Evolutionary conservation across 2,797 vertebrate genomes (phyloP), one percentile per base, ranked within the genome.

Genomic region (Eptatretus atami): DNA sequence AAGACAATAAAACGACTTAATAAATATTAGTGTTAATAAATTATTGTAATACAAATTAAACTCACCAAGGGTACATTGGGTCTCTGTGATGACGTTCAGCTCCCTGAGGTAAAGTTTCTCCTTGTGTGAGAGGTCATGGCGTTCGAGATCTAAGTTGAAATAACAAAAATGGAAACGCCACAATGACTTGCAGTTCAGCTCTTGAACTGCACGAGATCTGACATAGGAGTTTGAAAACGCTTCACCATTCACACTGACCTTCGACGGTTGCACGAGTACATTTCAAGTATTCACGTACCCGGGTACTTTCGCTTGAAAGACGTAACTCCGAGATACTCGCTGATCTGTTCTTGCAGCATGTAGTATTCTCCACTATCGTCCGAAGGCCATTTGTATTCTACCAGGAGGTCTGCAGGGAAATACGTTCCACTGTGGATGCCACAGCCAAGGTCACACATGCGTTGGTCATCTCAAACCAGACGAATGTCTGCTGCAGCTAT

Each of bases 301-400:
- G 92, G 92, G 69, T 98, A 98, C 71, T 98, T 98, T 66, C 92
- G 80, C 67, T 98, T 98, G 72, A 98, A 98, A 53, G 92, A 98
- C 3, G 92, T 98, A 68, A 98, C 85, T 65, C 86, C 88, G 72
- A 98, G 74, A 71, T 96, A 96, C 76, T 98, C 90, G 72, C 92
- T 96, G 75, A 98, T 87, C 80, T 98, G 92, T 25, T 98, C 90
- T 69, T 98, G 92, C 67, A 98, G 76, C 92, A 98, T 98, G 64
- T 88, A 98, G 69, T 95, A 98, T 64, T 98, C 92, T 68, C 90
- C 92, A 1, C 81, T 80, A 70, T 96, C 92, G 71, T 98, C 92
- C 1, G 87, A 74, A 2, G 92, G 92, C 90, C 92, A 96, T 68
- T 95, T 98, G 72, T 96, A 98, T 68, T 98, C 90, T 54, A 88